Evolutionary conservation across 2,888 invertebrate genomes (phyloP).

Genomic region (Cepaea hortensis): DNA sequence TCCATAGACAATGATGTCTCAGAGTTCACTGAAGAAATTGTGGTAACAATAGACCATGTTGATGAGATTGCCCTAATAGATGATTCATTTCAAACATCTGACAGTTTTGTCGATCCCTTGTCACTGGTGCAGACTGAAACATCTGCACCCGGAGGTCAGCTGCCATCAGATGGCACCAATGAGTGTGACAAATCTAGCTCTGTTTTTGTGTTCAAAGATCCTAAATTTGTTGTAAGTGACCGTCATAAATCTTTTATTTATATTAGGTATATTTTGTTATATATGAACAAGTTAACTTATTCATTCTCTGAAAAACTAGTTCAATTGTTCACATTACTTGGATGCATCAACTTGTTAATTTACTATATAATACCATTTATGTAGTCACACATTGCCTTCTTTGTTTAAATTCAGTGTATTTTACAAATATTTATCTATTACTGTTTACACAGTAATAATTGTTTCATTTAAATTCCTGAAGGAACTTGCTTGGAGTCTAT

Average conservation of each 20-base stretch:
- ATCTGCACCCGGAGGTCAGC: conserved; percentile 43
- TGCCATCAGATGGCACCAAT: conserved; percentile 55
- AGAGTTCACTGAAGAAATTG: conserved; percentile 34
- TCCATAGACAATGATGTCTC: conserved; percentile 1
- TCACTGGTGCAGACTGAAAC: conserved; percentile 48
- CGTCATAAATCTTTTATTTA: not conserved
- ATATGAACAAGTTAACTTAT: not conserved
- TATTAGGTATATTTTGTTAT: not conserved
- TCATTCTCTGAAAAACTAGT: not conserved
- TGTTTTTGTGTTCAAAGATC: conserved; percentile 75
- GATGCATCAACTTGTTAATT: too few species aligned
- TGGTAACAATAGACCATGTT: conserved; percentile 33
- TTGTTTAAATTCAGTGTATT: too few species aligned
- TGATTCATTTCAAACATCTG: conserved; percentile 18
- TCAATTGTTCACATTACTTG: not conserved
- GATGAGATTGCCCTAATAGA: conserved; percentile 12
- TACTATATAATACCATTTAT: too few species aligned
- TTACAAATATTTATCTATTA: too few species aligned
- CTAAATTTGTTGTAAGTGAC: conserved; percentile 75
- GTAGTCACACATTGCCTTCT: too few species aligned
- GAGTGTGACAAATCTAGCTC: conserved; percentile 68
- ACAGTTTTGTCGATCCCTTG: conserved; percentile 40
- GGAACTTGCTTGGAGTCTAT: too few species aligned
- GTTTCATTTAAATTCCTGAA: too few species aligned
- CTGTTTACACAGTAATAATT: too few species aligned